Percentiles rank a stretch among this genome's conserved stretches.
Conservation (phyloP, 2,888 invertebrate genomes). For the Drosophila putrida region DNA sequence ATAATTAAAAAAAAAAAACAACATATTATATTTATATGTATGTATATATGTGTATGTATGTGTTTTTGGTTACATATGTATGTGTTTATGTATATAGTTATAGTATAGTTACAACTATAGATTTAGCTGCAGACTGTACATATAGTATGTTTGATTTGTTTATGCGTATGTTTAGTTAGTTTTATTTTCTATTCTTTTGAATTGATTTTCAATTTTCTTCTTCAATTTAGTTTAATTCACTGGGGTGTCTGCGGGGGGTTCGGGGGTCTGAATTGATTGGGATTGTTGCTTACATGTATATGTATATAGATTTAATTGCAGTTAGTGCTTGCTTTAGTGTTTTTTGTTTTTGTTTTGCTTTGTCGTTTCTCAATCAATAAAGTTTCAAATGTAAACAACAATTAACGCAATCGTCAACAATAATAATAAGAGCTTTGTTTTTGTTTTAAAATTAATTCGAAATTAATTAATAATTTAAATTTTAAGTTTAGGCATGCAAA, state of each 20-base stretch:
- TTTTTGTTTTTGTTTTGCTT: slow-evolving; percentile 19
- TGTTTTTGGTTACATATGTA: slow-evolving; percentile 20
- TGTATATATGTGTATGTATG: slow-evolving; percentile 17
- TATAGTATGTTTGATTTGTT: slow-evolving; percentile 9
- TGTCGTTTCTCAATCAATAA: slow-evolving; percentile 46
- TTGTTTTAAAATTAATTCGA: slow-evolving; percentile 35
- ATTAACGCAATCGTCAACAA: slow-evolving; percentile 51
- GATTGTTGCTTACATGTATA: slow-evolving; percentile 37
- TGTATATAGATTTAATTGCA: slow-evolving; percentile 39
- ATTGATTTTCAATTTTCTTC: slow-evolving; percentile 30
- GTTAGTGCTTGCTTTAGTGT: slow-evolving; percentile 32
- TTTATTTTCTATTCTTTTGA: slow-evolving; percentile 14
- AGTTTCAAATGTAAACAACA: slow-evolving; percentile 39
- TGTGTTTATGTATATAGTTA: slow-evolving; percentile 32
- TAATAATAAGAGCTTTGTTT: slow-evolving; percentile 31
- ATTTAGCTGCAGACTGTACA: slow-evolving; percentile 54
- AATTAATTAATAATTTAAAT: slow-evolving; percentile 43
- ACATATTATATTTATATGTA: slow-evolving; percentile 40
- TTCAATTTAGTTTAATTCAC: slow-evolving; percentile 54
- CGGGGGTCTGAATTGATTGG: slow-evolving; percentile 6
- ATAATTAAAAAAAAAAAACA: slow-evolving; percentile 67
- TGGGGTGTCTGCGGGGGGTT: slow-evolving; percentile 30
- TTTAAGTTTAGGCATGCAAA: slow-evolving; percentile 51
- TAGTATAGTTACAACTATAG: slow-evolving; percentile 51
- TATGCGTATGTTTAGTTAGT: background rate